Evolutionary conservation across 1,140 invertebrate species (phyloP).

Genomic region (Archegozetes longisetosus): DNA sequence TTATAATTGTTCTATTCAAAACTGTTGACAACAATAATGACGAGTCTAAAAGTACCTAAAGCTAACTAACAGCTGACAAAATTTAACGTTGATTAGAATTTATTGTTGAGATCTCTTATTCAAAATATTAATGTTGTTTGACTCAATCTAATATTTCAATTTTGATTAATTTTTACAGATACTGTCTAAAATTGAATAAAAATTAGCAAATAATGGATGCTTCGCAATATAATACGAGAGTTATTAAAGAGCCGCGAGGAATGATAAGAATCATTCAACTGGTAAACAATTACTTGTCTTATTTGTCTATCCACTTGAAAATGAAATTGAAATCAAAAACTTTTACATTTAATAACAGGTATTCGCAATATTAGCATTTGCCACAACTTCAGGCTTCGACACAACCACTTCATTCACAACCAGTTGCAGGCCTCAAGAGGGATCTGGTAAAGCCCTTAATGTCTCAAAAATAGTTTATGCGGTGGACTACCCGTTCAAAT

Average conservation of each 20-base stretch:
- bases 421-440: constrained; percentile 18
- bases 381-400: constrained; percentile 36
- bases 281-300: constrained; percentile 26
- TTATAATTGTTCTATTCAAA: no score
- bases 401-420: constrained; percentile 25
- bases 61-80: no score
- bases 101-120: no score
- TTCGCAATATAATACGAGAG: constrained; percentile 28
- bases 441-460: not conserved
- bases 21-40: no score
- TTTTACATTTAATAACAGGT: constrained; percentile 27
- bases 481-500: constrained; percentile 32
- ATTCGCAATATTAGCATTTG: constrained; percentile 42
- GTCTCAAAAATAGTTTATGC: constrained; percentile 13
- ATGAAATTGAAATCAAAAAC: constrained; percentile 1
- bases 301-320: constrained; percentile 10
- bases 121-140: no score
- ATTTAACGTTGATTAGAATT: no score
- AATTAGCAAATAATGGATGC: not conserved
- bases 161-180: no score
- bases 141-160: no score
- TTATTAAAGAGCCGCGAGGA: constrained; percentile 38
- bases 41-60: no score
- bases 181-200: no score
- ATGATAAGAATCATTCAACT: constrained; percentile 42